Evolutionary conservation across 2,888 invertebrate genomes (phyloP), one percentile per base, ranked within the genome.

Genomic region (Campoplex nolae): DNA sequence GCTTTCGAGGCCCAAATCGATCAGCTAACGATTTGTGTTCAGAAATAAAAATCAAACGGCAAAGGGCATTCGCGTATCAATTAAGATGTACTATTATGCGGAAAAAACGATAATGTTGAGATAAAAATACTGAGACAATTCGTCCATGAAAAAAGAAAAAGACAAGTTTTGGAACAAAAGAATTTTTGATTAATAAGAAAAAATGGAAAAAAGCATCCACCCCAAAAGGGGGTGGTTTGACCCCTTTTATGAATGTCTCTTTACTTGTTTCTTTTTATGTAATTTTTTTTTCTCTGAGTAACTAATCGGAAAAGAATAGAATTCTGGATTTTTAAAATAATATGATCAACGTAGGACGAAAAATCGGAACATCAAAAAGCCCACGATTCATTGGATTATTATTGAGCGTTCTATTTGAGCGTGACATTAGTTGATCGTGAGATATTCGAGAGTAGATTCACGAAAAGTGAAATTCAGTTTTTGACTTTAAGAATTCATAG

Each of bases 341-440:
- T 51, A 32, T 38, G 58, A 42, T n/a, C 13, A 58, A 80, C 51
- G 56, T 68, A 67, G 35, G 70, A 70, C 56, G 86, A 89, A 85
- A 84, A 81, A 86, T 79, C 83, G 90, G 88, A 92, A 91, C 90
- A 91, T 89, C 90, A 84, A 88, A 91, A 90, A 88, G 84, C 91
- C 90, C 90, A 89, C 38, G 54, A 67, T 85, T 77, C 48, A 74
- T 78, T 73, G 75, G 23, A 38, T 67, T 65, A 38, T 35, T 71
- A 67, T 56, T 35, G 54, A 86, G 32, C 70, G 45, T 85, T 74
- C 23, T 23, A 62, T 8, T 48, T 28, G 45, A 65, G 76, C 76
- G 42, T 58, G 62, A 13, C 45, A 77, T 77, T 77, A 32, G 23
- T 13, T 35, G 62, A 62, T 62, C 62, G 56, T 38, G 74, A 58